Percentiles rank a stretch among this genome's conserved stretches.
phyloP scores from a whole-genome alignment of 2,888 invertebrate species.

The Amphiduros pacificus region DNA sequence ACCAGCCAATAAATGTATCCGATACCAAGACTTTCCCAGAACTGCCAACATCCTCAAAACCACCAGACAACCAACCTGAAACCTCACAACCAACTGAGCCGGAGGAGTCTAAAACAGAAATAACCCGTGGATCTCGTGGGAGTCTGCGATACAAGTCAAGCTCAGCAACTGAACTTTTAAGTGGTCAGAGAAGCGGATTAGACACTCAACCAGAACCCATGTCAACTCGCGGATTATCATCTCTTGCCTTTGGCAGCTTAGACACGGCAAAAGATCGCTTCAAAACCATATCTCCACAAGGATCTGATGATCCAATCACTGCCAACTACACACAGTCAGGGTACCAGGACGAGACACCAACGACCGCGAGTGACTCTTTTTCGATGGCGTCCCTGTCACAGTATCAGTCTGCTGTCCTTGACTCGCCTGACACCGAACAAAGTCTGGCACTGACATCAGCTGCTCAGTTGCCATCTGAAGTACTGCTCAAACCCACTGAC shows the following conservation, averaged over 20 bases:
- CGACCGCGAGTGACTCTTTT: neutral
- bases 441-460: neutral
- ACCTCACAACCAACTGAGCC: no score
- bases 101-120: no score
- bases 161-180: no score
- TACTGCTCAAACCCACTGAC: neutral
- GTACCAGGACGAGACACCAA: neutral
- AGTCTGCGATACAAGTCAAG: no score
- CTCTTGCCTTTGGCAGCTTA: neutral
- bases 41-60: no score
- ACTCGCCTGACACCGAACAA: neutral
- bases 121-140: no score
- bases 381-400: neutral
- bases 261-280: slow-evolving; percentile 4
- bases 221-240: no score
- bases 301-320: neutral
- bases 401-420: no score
- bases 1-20: no score
- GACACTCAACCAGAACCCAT: neutral
- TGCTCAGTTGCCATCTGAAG: neutral
- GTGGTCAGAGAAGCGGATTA: neutral
- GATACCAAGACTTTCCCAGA: no score
- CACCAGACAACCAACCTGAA: no score
- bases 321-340: neutral
- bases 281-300: neutral